phyloP scores from a whole-genome alignment of 2,888 invertebrate genomes.

The Apotomis betuletana region DNA sequence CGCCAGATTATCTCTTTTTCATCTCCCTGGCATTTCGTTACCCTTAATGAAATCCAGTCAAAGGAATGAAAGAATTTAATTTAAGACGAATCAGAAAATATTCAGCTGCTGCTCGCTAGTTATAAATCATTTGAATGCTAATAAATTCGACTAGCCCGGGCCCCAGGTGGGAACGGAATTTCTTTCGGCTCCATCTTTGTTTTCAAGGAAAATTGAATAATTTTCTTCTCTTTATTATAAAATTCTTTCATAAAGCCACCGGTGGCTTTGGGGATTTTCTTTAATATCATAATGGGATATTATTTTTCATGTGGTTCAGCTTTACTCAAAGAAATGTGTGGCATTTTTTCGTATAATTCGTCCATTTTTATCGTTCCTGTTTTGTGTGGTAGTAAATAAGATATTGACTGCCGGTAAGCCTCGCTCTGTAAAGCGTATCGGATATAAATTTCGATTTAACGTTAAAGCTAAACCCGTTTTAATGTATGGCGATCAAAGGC shows the following conservation, averaged over 20 bases:
- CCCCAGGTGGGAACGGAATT: conserved; percentile 79
- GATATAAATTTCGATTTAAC: conserved; percentile 47
- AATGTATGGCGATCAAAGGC: conserved; percentile 42
- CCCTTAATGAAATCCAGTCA: conserved; percentile 81
- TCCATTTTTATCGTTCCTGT: conserved; percentile 49
- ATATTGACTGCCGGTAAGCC: conserved; percentile 48
- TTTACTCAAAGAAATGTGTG: conserved; percentile 49
- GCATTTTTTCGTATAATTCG: conserved; percentile 32
- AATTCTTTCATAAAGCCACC: conserved; percentile 78
- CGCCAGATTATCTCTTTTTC: conserved; percentile 77
- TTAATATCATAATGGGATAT: conserved; percentile 79
- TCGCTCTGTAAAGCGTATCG: conserved; percentile 44
- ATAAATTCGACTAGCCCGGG: conserved; percentile 80
- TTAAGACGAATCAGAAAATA: conserved; percentile 83
- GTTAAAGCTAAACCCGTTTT: conserved; percentile 43
- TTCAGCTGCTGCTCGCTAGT: conserved; percentile 82
- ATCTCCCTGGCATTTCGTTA: conserved; percentile 76
- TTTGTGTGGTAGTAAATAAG: conserved; percentile 51
- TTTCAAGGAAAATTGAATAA: conserved; percentile 78
- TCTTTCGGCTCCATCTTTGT: conserved; percentile 77
- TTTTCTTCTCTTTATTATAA: conserved; percentile 79
- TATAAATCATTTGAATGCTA: conserved; percentile 84
- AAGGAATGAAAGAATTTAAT: conserved; percentile 83
- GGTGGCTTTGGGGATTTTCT: conserved; percentile 74
- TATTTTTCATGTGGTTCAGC: conserved; percentile 69